These are phyloP conservation scores for Erythrolamprus reginae DNA, from an alignment of 2,113 vertebrate species.

Conservation along the genomic window DNA sequence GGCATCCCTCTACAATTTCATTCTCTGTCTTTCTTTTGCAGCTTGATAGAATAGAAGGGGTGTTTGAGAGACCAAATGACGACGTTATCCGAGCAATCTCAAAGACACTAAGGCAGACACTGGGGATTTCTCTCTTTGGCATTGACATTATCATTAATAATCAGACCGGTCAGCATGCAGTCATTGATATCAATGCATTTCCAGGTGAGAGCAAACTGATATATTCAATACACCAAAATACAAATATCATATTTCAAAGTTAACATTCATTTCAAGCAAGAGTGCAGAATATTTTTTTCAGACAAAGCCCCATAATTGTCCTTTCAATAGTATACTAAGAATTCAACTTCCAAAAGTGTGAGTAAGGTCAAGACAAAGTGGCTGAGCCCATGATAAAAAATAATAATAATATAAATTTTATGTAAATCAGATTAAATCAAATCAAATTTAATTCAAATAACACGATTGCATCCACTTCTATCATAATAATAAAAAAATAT, in stretches of 20 bases:
- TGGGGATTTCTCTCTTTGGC: slow-evolving; percentile 92
- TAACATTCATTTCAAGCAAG: neutral
- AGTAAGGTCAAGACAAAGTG: neutral
- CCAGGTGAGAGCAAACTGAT: slow-evolving; percentile 75
- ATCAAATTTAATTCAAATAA: neutral
- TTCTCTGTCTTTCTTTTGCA: slow-evolving; percentile 43
- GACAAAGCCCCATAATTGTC: neutral
- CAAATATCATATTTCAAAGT: neutral
- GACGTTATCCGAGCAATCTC: slow-evolving; percentile 92
- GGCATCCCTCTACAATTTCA: neutral
- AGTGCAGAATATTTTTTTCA: neutral
- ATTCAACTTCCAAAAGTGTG: neutral
- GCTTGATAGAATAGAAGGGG: slow-evolving; percentile 94
- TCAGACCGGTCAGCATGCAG: slow-evolving; percentile 91
- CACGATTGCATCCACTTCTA: neutral
- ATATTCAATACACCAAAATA: neutral
- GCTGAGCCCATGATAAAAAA: neutral
- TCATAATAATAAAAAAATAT: neutral
- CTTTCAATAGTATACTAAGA: neutral
- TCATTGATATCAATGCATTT: slow-evolving; percentile 98
- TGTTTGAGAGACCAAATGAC: slow-evolving; percentile 86
- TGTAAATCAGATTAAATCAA: neutral
- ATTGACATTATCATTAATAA: slow-evolving; percentile 99
- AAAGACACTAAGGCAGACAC: slow-evolving; percentile 80
- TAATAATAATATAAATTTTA: neutral